phyloP scores from a whole-genome alignment of 2,113 vertebrate species.

The Marmota monax region DNA sequence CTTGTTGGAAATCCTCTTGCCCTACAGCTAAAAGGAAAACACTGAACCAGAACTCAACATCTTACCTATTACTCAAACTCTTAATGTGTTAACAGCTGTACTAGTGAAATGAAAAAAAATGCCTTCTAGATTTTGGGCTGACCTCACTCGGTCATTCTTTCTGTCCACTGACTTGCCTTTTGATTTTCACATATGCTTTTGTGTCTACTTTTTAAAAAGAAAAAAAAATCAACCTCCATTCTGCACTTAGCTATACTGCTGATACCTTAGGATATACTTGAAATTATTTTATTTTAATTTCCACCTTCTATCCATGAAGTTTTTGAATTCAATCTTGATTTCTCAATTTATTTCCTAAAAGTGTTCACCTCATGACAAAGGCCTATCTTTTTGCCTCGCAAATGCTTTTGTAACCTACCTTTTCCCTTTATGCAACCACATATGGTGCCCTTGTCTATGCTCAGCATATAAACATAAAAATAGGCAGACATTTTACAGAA shows the following conservation, averaged over 20 bases:
- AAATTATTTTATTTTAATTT: not conserved
- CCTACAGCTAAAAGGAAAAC: not conserved
- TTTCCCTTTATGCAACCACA: not conserved
- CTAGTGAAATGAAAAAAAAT: not conserved
- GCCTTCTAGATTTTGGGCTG: not conserved
- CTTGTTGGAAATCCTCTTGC: not conserved
- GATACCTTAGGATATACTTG: not conserved
- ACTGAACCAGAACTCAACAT: not conserved
- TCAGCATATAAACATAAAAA: not conserved
- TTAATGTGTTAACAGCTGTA: not conserved
- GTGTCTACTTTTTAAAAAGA: not conserved
- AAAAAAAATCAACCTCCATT: not conserved
- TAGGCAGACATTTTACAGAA: not conserved
- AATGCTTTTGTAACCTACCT: not conserved
- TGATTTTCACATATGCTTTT: not conserved
- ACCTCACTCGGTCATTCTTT: not conserved
- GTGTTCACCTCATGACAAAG: not conserved
- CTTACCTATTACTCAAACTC: not conserved
- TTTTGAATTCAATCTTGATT: slow-evolving; percentile 9
- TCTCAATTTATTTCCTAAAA: not conserved
- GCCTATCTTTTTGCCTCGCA: not conserved
- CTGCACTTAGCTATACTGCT: not conserved
- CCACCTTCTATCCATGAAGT: not conserved
- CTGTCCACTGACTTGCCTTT: not conserved
- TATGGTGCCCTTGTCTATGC: not conserved